Evolutionary conservation across 2,113 vertebrate genomes (phyloP).

Genomic region (Otolemur garnettii): DNA sequence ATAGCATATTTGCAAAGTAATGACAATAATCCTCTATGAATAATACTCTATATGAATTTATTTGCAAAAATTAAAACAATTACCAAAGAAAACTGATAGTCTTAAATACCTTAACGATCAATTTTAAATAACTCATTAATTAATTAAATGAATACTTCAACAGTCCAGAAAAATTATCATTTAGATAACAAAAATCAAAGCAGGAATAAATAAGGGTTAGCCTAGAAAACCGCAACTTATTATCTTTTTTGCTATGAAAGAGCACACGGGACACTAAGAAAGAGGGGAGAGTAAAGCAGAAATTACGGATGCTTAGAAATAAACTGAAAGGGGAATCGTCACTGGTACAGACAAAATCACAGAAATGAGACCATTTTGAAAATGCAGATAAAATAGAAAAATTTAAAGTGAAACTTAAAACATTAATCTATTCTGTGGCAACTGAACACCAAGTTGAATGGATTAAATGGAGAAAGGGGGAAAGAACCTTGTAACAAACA

Average conservation of each 20-base stretch:
- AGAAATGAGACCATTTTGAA: neutral
- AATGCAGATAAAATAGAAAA: neutral
- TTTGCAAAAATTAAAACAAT: neutral
- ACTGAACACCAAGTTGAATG: neutral
- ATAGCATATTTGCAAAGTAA: neutral
- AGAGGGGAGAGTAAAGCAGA: neutral
- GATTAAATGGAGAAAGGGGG: neutral
- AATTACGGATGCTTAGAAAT: neutral
- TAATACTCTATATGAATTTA: neutral
- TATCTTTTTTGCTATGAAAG: neutral
- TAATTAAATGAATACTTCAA: neutral
- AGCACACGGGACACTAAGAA: rapidly evolving
- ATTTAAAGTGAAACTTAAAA: neutral
- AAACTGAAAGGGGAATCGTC: neutral
- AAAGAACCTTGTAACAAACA: neutral
- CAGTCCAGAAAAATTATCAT: neutral
- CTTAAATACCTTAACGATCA: neutral
- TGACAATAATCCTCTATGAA: neutral
- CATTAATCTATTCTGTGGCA: neutral
- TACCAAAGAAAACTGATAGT: neutral
- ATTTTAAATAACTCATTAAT: neutral
- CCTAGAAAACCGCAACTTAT: neutral
- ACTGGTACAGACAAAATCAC: neutral
- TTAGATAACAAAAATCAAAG: neutral
- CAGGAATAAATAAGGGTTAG: neutral